These are phyloP conservation scores for Azemiops feae DNA, from an alignment of 2,113 vertebrate species.

Conservation along the genomic window DNA sequence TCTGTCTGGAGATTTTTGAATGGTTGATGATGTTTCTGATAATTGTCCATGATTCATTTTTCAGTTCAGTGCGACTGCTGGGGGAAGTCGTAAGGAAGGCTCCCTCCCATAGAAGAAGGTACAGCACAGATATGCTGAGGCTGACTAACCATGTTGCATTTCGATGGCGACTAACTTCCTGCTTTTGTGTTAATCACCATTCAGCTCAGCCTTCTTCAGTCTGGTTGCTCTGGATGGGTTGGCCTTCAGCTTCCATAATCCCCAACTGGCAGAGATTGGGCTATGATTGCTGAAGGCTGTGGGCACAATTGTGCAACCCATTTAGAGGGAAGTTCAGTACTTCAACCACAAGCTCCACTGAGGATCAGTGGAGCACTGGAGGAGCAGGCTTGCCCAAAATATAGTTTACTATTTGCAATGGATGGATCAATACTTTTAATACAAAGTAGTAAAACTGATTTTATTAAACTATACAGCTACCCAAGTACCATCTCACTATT, in stretches of 20 bases:
- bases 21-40: slow-evolving; percentile 71
- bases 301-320: background rate
- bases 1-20: background rate
- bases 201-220: background rate
- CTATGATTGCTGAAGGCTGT: background rate
- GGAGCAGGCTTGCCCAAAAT: background rate
- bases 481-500: background rate
- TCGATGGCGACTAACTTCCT: slow-evolving; percentile 69
- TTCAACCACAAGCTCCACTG: background rate
- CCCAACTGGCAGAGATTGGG: background rate
- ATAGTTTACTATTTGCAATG: background rate
- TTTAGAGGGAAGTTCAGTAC: background rate
- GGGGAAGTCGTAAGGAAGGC: slow-evolving; percentile 84
- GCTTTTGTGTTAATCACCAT: slow-evolving; percentile 22
- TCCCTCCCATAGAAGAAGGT: slow-evolving; percentile 96
- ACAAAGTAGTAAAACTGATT: background rate
- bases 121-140: slow-evolving; percentile 63
- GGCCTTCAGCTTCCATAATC: background rate
- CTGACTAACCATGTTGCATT: slow-evolving; percentile 65
- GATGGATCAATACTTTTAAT: background rate
- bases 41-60: slow-evolving; percentile 78
- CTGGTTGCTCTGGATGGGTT: background rate
- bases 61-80: slow-evolving; percentile 84
- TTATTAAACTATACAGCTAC: background rate
- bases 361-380: background rate